Evolutionary conservation across 2,888 invertebrate species (phyloP).

Genomic region (Cyclophora punctaria): DNA sequence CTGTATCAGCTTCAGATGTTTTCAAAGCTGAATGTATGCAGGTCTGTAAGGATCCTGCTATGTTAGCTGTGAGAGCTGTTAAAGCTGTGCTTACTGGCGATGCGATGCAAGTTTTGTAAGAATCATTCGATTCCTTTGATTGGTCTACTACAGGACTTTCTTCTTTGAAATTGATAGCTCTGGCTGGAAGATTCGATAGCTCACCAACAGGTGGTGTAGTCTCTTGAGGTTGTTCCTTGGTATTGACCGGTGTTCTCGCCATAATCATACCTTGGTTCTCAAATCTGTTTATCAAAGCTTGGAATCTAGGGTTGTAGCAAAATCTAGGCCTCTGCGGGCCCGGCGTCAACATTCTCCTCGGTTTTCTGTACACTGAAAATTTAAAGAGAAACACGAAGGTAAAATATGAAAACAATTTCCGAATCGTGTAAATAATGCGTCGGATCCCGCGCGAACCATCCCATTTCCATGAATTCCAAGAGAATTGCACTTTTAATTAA

Average conservation of each 20-base stretch:
- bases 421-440: too few species aligned
- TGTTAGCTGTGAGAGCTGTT: slow-evolving; percentile 50
- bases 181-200: slow-evolving; percentile 44
- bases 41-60: slow-evolving; percentile 56
- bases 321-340: slow-evolving; percentile 55
- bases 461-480: background rate
- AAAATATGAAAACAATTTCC: too few species aligned
- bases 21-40: slow-evolving; percentile 52
- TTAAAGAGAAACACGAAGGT: background rate
- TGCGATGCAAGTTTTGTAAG: slow-evolving; percentile 53
- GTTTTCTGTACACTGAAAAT: slow-evolving; percentile 57
- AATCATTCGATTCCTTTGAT: slow-evolving; percentile 54
- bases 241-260: slow-evolving; percentile 47
- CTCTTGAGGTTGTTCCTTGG: slow-evolving; percentile 41
- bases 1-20: slow-evolving; percentile 58
- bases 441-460: background rate
- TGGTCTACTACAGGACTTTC: slow-evolving; percentile 51
- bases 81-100: slow-evolving; percentile 51
- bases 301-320: slow-evolving; percentile 57
- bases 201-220: slow-evolving; percentile 55
- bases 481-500: background rate
- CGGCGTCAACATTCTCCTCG: slow-evolving; percentile 64
- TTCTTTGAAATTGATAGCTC: slow-evolving; percentile 67
- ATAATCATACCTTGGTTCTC: slow-evolving; percentile 48
- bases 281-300: slow-evolving; percentile 63